Conservation (phyloP, 2,113 vertebrate genomes). For the Clarias batrachus region DNA sequence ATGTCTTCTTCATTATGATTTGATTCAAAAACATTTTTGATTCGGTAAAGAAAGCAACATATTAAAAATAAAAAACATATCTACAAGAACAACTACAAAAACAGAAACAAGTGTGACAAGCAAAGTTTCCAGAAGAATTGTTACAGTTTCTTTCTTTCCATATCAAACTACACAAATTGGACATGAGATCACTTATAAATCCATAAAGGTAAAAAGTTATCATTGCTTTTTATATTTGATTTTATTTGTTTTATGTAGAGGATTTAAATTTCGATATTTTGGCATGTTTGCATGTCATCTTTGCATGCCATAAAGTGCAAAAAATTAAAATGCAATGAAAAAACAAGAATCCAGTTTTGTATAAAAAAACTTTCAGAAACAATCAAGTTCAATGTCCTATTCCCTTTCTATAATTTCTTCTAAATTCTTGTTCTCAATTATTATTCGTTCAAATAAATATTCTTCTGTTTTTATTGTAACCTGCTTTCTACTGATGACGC, state of each 20-base stretch:
- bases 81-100: not conserved
- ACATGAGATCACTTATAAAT: not conserved
- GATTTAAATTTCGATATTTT: not conserved
- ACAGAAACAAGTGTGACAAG: not conserved
- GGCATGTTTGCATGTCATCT: not conserved
- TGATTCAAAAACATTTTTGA: not conserved
- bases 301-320: not conserved
- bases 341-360: not conserved
- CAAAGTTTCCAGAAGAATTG: not conserved
- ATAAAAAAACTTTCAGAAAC: not conserved
- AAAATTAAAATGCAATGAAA: not conserved
- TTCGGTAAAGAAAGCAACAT: not conserved
- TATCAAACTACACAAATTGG: not conserved
- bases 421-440: not conserved
- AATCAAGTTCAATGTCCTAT: not conserved
- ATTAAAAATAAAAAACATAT: not conserved
- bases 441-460: not conserved
- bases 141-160: not conserved
- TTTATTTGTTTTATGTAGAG: not conserved
- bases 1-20: not conserved
- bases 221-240: not conserved
- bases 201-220: not conserved
- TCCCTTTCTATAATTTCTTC: not conserved
- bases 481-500: not conserved
- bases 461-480: not conserved